A percentile compares a stretch with the other conserved stretches of the same genome.
phyloP scores from a whole-genome alignment of 2,888 invertebrate genomes.

The Flabesymbios commensalis region DNA sequence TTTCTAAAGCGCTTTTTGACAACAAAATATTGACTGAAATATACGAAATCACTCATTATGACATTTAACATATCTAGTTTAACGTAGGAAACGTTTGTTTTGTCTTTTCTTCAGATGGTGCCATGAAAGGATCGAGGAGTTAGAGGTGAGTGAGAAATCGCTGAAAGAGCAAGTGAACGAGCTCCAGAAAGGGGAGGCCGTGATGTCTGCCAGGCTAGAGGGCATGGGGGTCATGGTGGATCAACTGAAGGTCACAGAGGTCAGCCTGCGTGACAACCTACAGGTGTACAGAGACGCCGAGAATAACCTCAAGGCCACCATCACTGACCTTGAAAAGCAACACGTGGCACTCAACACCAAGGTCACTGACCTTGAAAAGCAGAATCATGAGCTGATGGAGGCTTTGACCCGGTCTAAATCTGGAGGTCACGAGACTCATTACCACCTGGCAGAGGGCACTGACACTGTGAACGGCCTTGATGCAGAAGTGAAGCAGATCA shows the following conservation, averaged over 20 bases:
- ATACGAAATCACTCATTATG: too few species aligned
- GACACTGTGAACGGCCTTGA: too few species aligned
- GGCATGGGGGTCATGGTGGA: conserved; percentile 16
- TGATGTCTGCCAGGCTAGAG: conserved; percentile 22
- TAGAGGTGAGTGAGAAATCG: conserved; percentile 4
- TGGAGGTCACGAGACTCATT: too few species aligned
- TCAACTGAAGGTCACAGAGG: conserved; percentile 10
- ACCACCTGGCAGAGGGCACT: too few species aligned
- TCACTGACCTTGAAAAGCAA: conserved; percentile 36
- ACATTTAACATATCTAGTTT: too few species aligned
- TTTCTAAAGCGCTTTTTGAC: too few species aligned
- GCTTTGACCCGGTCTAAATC: too few species aligned
- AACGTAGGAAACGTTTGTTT: too few species aligned
- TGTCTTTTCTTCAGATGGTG: too few species aligned
- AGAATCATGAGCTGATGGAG: neutral
- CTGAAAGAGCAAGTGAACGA: conserved; percentile 8
- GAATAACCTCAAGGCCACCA: conserved; percentile 10
- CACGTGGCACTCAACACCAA: conserved; percentile 21
- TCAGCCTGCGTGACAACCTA: conserved; percentile 31
- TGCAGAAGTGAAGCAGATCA: too few species aligned
- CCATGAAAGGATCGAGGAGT: conserved; percentile 14
- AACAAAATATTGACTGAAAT: too few species aligned
- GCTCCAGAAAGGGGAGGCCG: conserved; percentile 5
- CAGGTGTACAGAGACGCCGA: conserved; percentile 36
- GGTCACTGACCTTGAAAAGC: neutral